Evolutionary conservation across 2,113 vertebrate species (phyloP).

Genomic region (Echinops telfairi): DNA sequence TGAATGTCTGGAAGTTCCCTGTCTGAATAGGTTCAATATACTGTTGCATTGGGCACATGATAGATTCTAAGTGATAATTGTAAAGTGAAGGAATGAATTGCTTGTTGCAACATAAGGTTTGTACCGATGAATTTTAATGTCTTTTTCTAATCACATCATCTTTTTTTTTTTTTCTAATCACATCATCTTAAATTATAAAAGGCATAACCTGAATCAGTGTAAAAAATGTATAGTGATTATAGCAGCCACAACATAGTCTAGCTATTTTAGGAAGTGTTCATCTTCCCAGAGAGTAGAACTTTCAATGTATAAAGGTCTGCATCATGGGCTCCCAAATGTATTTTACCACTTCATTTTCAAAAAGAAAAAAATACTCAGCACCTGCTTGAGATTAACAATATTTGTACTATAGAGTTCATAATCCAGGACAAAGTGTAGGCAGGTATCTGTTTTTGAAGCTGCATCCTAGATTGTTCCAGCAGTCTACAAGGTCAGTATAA

Average conservation of each 20-base stretch:
- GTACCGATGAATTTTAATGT: constrained; percentile 39
- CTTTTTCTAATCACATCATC: neutral
- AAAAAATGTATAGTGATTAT: neutral
- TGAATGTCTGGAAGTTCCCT: no score
- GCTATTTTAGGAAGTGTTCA: neutral
- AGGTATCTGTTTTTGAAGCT: no score
- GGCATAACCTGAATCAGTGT: neutral
- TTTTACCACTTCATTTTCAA: no score
- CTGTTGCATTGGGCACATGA: neutral
- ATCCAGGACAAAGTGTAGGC: no score
- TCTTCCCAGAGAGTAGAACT: neutral
- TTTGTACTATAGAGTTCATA: no score
- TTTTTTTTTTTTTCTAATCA: constrained; percentile 32
- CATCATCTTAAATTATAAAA: neutral
- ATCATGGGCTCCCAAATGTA: no score
- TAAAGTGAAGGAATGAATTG: neutral
- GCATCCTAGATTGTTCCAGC: no score
- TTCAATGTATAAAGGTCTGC: neutral
- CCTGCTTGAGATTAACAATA: no score
- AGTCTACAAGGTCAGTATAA: no score
- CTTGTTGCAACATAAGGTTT: neutral
- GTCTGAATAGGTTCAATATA: no score
- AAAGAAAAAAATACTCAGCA: no score
- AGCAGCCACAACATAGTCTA: neutral
- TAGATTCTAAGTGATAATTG: neutral